Conservation (phyloP, 2,797 vertebrate species). For the Chrysocyon brachyurus region DNA sequence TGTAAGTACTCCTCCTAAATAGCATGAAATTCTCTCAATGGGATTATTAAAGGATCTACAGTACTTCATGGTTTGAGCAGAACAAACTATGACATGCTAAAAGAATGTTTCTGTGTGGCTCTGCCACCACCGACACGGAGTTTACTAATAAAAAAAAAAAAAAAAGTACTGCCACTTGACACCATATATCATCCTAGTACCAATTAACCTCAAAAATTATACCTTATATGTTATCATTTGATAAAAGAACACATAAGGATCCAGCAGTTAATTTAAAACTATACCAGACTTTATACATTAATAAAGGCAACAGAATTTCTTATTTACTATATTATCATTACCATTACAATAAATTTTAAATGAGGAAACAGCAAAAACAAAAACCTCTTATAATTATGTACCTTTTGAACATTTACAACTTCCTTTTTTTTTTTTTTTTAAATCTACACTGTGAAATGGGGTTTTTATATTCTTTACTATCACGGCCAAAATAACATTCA, state of each 20-base stretch:
- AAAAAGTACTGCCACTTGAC: not conserved
- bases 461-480: conserved; percentile 38
- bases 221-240: not conserved
- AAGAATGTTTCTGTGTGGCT: conserved; percentile 49
- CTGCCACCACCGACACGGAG: conserved; percentile 34
- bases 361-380: not conserved
- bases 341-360: conserved; percentile 7
- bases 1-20: not conserved
- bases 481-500: not conserved
- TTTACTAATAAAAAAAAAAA: not conserved
- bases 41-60: conserved; percentile 54
- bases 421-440: not conserved
- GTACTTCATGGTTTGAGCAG: conserved; percentile 30
- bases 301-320: not conserved
- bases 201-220: not conserved
- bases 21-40: conserved; percentile 34
- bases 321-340: not conserved
- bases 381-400: not conserved
- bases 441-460: not conserved
- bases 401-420: not conserved
- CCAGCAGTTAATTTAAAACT: not conserved
- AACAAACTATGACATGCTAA: conserved; percentile 52
- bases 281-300: not conserved
- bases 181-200: not conserved
- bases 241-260: not conserved